Base-by-base conservation (phyloP, 2,113 vertebrate species). In the Chlamydotis undulata region DNA sequence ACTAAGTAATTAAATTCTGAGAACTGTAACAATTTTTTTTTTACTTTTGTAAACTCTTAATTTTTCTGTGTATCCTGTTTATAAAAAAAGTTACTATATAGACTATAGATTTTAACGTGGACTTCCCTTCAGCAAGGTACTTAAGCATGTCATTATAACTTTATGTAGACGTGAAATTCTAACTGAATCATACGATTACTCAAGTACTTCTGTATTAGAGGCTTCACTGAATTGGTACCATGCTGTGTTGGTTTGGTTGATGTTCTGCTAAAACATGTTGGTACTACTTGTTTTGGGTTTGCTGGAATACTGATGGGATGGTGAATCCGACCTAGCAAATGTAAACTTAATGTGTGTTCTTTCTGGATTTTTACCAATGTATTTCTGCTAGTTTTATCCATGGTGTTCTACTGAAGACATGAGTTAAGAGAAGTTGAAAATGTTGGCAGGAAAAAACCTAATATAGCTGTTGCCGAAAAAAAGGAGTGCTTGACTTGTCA, bases 401-500 rank as follows among this genome's bases (percentile, higher is more conserved):
- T 19, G 83, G 63, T 33, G 43, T 90, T 81, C 55, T 47, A 41
- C 63, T 11, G 26, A 59, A 89, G 63, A 69, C 50, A 29, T 33
- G 65, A 79, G 78, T 90, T 96, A 43, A 91, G 23, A 85, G 26
- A 87, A 95, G 50, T 91, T 90, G 80, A 90, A 87, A 95, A 45
- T 3, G 12, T 73, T 97, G 92, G 87, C 93, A 95, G 56, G 74
- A 91, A 95, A 74, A 94, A 43, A 23, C 19, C 41, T 55, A 75
- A 92, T 88, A 43, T 77, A 92, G 70, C 96, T 52, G n/a, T 83
- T 94, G 83, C 56, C 0, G 73, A 50, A 82, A 31, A 93, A 78
- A 84, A 87, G 26, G 71, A 96, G 92, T 94, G 90, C 97, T 97
- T 97, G 96, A 96, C 97, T 98, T 94, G 83, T 96, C 97, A 61